Evolutionary conservation across 2,888 invertebrate species (phyloP), one percentile per base, ranked within the genome.

Genomic region (Calameuta pallipes): DNA sequence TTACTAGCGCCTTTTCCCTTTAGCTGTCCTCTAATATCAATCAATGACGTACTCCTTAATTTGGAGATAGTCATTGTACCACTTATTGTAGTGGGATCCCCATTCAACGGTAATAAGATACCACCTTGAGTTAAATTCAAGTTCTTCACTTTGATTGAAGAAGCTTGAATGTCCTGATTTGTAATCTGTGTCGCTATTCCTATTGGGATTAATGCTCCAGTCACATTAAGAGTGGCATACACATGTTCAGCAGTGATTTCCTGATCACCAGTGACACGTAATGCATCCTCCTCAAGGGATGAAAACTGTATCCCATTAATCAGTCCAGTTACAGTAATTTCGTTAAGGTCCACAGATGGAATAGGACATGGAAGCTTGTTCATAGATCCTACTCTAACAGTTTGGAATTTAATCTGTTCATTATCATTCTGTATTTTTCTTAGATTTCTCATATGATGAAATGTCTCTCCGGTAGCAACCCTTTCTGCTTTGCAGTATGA

Each of bases 201-300:
- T 74, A 88, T 75, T 68, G 78, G 78, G 23, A 87, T 75, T 12
- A 76, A 73, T 11, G 82, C 80, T 12, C 81, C 82, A 3, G 69
- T 76, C 23, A 77, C 83, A 6, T 78, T 80, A 6, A 89, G 71
- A 3, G 78, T 76, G 0, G 4, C 3, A n/a, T 87, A 86, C 9
- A 31, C 76, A 74, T 85, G 83, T 15, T 84, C 56, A 70, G 83
- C 88, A 30, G 88, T 91, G 6, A 94, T 86, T 75, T 84, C 83
- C 89, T 94, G 94, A 83, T 93, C 85, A 2, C 93, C 94, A 2
- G 83, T 83, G 33, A 90, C 92, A 87, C 92, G 93, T 15, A 95
- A 86, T 0, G 92, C 91, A 81, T 92, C 91, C 76, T 92, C 89
- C 35, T 92, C 80, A 37, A 94, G 85, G 13, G 91, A 87, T 1